Conservation (phyloP, 2,113 vertebrate species). For the Sapajus apella region DNA sequence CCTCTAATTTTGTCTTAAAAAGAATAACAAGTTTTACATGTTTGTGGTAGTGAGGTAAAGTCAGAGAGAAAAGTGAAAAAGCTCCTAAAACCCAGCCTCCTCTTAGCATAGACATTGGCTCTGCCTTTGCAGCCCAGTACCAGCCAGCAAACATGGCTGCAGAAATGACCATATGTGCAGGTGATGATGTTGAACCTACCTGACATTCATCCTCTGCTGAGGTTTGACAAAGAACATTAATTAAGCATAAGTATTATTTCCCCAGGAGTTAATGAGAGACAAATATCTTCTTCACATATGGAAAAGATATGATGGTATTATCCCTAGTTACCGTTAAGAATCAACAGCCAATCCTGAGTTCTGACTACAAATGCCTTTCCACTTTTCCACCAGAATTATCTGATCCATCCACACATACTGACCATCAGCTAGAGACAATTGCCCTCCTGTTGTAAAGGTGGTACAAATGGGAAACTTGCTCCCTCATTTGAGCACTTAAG, state of each 20-base stretch:
- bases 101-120: background rate
- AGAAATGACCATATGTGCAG: background rate
- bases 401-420: background rate
- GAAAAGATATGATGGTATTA: background rate
- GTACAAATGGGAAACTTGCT: background rate
- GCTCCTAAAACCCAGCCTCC: background rate
- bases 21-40: background rate
- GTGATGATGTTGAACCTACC: background rate
- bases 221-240: background rate
- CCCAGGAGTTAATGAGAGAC: background rate
- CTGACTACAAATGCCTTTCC: background rate
- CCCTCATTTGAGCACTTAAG: background rate
- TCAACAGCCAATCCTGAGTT: background rate
- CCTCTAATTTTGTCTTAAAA: background rate
- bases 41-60: background rate
- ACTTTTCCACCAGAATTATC: background rate
- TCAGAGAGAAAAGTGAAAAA: background rate
- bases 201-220: background rate
- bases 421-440: background rate
- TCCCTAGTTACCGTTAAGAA: background rate
- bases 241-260: background rate
- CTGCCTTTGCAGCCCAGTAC: background rate
- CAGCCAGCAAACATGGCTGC: background rate
- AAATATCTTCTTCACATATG: background rate
- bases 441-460: background rate